Percentiles rank a stretch among this genome's conserved stretches.
These are phyloP conservation scores for Cyprinus carpio DNA, from an alignment of 2,113 vertebrate genomes.

Conservation along the genomic window DNA sequence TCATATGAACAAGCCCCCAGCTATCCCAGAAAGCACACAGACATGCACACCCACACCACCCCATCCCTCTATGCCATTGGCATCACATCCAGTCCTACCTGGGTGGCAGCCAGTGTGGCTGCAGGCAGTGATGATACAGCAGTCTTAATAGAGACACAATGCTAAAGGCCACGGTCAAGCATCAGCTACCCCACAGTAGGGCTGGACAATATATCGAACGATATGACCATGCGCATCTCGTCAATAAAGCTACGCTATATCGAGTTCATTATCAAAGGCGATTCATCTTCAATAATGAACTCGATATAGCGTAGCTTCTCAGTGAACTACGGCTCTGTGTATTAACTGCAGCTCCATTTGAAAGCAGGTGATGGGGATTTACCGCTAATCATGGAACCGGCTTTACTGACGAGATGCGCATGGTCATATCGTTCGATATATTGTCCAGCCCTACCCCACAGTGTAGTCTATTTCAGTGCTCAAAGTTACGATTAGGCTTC, in stretches of 20 bases:
- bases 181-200: conserved; percentile 23
- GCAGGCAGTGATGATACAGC: conserved; percentile 55
- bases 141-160: conserved; percentile 60
- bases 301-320: too few species aligned
- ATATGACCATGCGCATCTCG: too few species aligned
- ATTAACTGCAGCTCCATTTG: too few species aligned
- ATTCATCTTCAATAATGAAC: too few species aligned
- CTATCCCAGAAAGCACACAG: not conserved
- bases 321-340: too few species aligned
- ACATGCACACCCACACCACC: conserved; percentile 19
- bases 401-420: too few species aligned
- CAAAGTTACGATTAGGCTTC: not conserved
- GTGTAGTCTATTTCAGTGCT: conserved; percentile 34
- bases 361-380: too few species aligned
- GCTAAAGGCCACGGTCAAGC: conserved; percentile 37
- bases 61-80: conserved; percentile 49
- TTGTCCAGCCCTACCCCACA: conserved; percentile 33
- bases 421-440: too few species aligned
- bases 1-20: not conserved
- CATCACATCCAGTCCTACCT: conserved; percentile 51
- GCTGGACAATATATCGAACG: too few species aligned
- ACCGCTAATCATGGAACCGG: too few species aligned
- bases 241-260: too few species aligned
- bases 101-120: conserved; percentile 57
- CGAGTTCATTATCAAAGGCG: too few species aligned